Conservation (phyloP, 2,888 invertebrate species). For the Mongoloraphidia duomilia region DNA sequence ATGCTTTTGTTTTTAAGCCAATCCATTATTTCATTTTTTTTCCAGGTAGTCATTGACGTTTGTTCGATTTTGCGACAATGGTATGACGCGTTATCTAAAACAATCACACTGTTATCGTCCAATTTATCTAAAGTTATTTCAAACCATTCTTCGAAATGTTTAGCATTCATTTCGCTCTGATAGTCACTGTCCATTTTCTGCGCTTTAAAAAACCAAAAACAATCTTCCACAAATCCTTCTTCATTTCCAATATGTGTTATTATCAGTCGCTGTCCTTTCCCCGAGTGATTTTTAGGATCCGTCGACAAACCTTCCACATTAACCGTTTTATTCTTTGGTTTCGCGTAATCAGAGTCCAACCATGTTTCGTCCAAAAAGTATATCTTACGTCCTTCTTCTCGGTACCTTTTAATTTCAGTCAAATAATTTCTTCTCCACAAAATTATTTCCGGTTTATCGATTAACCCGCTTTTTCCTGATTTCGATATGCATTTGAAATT, state of each 20-base stretch:
- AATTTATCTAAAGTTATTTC: slow-evolving; percentile 10
- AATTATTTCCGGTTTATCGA: too few relatives aligned
- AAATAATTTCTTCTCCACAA: too few relatives aligned
- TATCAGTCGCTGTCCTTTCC: not conserved
- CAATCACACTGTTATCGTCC: slow-evolving; percentile 10
- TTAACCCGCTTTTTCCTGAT: too few relatives aligned
- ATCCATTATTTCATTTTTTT: slow-evolving; percentile 2
- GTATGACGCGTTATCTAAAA: slow-evolving; percentile 13
- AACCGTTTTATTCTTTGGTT: too few relatives aligned
- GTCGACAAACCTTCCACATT: too few relatives aligned
- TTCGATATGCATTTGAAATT: too few relatives aligned
- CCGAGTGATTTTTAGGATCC: too few relatives aligned
- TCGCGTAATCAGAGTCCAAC: too few relatives aligned
- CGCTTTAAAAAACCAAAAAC: slow-evolving; percentile 6
- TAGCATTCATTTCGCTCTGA: slow-evolving; percentile 12
- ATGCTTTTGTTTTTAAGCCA: slow-evolving; percentile 2
- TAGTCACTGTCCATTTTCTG: slow-evolving; percentile 8
- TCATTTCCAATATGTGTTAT: slow-evolving; percentile 8
- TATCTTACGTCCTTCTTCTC: too few relatives aligned
- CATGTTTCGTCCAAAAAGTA: too few relatives aligned
- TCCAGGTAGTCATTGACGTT: slow-evolving; percentile 4
- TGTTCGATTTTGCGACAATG: slow-evolving; percentile 6
- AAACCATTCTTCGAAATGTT: slow-evolving; percentile 12
- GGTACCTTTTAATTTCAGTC: too few relatives aligned
- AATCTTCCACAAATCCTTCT: slow-evolving; percentile 7